A percentile compares a stretch with the other conserved stretches of the same genome.
Conservation (phyloP, 2,888 invertebrate species). For the Athalia circularis region DNA sequence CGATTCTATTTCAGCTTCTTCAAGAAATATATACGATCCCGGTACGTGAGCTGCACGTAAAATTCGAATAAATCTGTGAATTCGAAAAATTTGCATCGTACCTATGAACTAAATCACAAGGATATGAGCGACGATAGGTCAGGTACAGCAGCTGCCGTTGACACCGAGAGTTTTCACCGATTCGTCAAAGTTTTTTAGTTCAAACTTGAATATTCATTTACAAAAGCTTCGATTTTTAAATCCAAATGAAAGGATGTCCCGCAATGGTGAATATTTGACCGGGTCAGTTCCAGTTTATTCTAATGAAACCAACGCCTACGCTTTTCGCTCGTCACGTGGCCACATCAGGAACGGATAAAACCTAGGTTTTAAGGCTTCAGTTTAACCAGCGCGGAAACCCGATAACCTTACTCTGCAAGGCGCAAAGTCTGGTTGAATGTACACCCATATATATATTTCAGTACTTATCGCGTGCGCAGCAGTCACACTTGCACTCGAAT, state of each 20-base stretch:
- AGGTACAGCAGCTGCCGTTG: no score
- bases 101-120: background rate
- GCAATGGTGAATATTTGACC: background rate
- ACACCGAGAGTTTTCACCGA: no score
- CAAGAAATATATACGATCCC: background rate
- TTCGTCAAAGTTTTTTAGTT: no score
- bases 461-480: no score
- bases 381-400: slow-evolving; percentile 63
- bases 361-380: slow-evolving; percentile 61
- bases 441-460: background rate
- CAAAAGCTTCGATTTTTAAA: no score
- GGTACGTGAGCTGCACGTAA: background rate
- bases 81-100: slow-evolving; percentile 27
- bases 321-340: slow-evolving; percentile 16
- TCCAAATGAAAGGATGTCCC: background rate
- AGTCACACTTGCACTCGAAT: no score
- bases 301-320: background rate
- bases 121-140: background rate
- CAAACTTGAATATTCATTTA: no score
- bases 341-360: slow-evolving; percentile 36
- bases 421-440: background rate
- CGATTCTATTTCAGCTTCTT: no score
- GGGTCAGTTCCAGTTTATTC: background rate
- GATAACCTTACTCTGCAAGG: slow-evolving; percentile 57
- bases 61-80: background rate